Base-by-base conservation (phyloP, 53 echinoderm and acorn worm genomes). In the Crossaster papposus region DNA sequence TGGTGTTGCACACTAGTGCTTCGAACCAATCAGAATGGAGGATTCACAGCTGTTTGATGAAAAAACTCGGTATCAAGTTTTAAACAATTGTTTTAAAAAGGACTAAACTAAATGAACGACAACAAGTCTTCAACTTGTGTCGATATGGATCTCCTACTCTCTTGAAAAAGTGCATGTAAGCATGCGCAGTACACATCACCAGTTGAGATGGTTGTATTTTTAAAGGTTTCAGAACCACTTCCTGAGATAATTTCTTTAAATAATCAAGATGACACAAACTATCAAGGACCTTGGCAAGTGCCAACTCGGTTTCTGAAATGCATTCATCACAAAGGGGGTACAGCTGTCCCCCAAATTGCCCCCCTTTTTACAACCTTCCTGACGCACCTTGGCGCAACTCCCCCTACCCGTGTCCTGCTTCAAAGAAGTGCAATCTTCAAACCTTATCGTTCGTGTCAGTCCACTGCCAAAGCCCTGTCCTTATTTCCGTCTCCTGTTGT, bases 401-500 rank as follows among this genome's bases (percentile, higher is more conserved):
- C 54, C 82, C 35, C 74, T 17, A n/a, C 34, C 68, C 68, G 28
- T 26, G 24, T 9, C 24, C 28, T 28, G 20, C 28, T 20, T 68
- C 11, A 68, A 36, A 34, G 74, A 68, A 82, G 82, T 82, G 68
- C 33, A 82, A 82, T 82, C 82, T 82, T 82, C 82, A 82, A 51
- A 36, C 50, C 82, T 82, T 82, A 82, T 82, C 82, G 36, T 34
- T 30, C 68, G 24, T 44, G 82, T 82, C 82, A 82, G 65, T 65
- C 82, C 82, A 28, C 82, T 28, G 64, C 7, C 15, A 82, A 82
- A 28, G 82, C 70, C 38, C 82, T 65, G 32, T 82, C 82, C 65
- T 82, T 82, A 82, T 82, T 65, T 82, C 82, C 82, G 82, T 64
- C 70, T 70, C 65, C 82, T 82, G 82, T 65, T 82, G 82, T 82